Evolutionary conservation across 1,140 invertebrate species (phyloP).

Genomic region (Acyrthosiphon pisum): DNA sequence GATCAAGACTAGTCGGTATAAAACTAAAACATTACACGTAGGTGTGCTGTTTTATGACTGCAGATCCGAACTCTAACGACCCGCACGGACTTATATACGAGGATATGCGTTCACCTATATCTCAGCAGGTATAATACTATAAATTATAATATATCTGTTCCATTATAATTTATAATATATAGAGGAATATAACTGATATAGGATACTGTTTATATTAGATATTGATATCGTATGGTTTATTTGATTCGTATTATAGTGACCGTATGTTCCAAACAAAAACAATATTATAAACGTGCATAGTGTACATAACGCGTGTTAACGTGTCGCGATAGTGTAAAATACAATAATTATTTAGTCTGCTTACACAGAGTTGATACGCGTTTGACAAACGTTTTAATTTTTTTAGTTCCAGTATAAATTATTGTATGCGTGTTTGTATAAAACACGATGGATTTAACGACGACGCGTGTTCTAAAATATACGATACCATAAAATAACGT

Average conservation of each 20-base stretch:
- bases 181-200: neutral
- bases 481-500: neutral
- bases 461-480: neutral
- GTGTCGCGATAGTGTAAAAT: neutral
- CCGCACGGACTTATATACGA: neutral
- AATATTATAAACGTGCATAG: neutral
- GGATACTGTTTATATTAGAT: neutral
- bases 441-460: neutral
- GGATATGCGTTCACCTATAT: neutral
- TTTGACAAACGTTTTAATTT: neutral
- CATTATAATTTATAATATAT: too few relatives aligned
- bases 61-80: neutral
- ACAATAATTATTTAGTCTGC: neutral
- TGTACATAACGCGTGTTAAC: neutral
- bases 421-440: neutral
- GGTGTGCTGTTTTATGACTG: conserved; percentile 19
- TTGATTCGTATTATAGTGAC: neutral
- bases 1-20: neutral
- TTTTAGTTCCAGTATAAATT: neutral
- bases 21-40: neutral
- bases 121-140: too few relatives aligned
- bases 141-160: too few relatives aligned
- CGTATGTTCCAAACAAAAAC: neutral
- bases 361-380: neutral
- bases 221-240: neutral